Evolutionary conservation across 2,888 invertebrate genomes (phyloP).

Genomic region (Pseudococcus jackbeardsleyi): DNA sequence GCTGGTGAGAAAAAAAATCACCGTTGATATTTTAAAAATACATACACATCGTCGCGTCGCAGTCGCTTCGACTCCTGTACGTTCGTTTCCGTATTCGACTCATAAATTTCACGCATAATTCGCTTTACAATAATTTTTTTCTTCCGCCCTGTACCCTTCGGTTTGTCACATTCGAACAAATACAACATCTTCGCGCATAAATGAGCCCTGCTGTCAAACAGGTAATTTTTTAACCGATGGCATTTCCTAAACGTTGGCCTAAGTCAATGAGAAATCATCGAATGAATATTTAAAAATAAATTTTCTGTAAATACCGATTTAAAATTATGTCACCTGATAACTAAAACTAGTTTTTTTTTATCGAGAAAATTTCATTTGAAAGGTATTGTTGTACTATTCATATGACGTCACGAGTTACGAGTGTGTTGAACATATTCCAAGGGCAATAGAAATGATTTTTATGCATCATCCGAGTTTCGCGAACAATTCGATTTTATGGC

Average conservation of each 20-base stretch:
- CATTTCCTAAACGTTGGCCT: background rate
- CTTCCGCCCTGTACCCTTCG: background rate
- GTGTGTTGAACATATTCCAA: background rate
- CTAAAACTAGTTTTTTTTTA: background rate
- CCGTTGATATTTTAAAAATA: constrained; percentile 35
- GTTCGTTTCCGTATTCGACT: background rate
- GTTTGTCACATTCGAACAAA: background rate
- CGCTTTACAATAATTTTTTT: background rate
- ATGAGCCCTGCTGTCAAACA: background rate
- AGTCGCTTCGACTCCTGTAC: background rate
- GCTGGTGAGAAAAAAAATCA: constrained; percentile 8
- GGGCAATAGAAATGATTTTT: background rate
- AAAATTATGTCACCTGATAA: constrained; percentile 8
- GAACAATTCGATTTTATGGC: background rate
- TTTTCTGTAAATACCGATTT: background rate
- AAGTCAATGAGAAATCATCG: constrained; percentile 1
- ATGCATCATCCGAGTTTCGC: background rate
- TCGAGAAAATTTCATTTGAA: background rate
- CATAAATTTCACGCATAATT: constrained; percentile 33
- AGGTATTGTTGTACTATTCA: background rate
- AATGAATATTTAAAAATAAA: background rate
- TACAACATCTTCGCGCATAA: background rate
- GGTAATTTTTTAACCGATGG: constrained; percentile 28
- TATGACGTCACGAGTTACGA: background rate
- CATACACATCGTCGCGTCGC: background rate